Base-by-base conservation (phyloP, 2,888 invertebrate genomes). In the Nudaria mundana region DNA sequence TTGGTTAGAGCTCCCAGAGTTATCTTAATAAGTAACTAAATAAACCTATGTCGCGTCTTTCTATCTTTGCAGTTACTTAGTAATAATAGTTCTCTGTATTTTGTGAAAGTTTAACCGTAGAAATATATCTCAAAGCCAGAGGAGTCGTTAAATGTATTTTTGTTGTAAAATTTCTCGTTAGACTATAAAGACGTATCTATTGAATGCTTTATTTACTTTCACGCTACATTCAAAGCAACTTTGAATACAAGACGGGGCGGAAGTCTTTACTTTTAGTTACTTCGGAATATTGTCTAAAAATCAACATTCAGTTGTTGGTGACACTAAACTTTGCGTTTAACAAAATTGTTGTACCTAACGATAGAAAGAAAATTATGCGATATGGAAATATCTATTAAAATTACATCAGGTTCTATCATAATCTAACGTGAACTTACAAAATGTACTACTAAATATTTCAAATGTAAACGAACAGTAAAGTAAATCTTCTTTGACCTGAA, bases 101-200 rank as follows among this genome's bases (percentile, higher is more conserved):
- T 48, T 48, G 53, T 59, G 57, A 59, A 59, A 56, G 60, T 56
- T 44, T 11, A 22, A n/a, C 15, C 10, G 28, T 31, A 51, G 25
- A 43, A 48, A 40, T 53, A 52, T 18, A 46, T 32, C 41, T 51
- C 48, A 50, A 52, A 44, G 57, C 44, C 53, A 41, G 33, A 14
- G 31, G 30, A 44, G 18, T 6, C 37, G 23, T 42, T 47, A n/a
- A n/a, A n/a, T n/a, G 44, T 37, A 45, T 47, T 42, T 31, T 30
- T 39, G 40, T 22, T 35, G 40, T 10, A 25, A 13, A 32, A 40
- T 35, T 16, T 22, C 29, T 29, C 26, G 40, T 37, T 33, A 29
- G 5, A 12, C 26, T 20, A 15, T 40, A 8, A 7, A 20, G 3
- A 6, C 10, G 5, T 40, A 8, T 5, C 34, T 25, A 34, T 25